phyloP scores from a whole-genome alignment of 2,888 invertebrate genomes.

The Hermodice carunculata region DNA sequence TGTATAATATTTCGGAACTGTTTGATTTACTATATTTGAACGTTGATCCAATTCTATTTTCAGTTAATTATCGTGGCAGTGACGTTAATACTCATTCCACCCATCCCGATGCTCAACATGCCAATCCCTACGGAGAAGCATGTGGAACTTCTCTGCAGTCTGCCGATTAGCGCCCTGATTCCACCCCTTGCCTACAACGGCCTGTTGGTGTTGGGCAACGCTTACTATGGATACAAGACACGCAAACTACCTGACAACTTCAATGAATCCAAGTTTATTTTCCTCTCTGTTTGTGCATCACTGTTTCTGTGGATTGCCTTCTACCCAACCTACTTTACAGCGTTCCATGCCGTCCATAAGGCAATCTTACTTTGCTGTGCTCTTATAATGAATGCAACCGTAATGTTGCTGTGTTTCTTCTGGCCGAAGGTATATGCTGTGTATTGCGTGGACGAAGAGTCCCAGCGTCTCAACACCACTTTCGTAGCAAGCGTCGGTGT shows the following conservation, averaged over 20 bases:
- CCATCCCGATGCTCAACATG: slow-evolving; percentile 1
- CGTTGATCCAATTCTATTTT: too few species aligned
- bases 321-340: slow-evolving; percentile 11
- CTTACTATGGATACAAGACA: slow-evolving; percentile 6
- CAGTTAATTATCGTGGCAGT: not conserved
- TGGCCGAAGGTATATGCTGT: slow-evolving; percentile 15
- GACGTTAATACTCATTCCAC: not conserved
- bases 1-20: too few species aligned
- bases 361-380: not conserved
- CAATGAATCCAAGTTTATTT: slow-evolving; percentile 17
- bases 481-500: too few species aligned
- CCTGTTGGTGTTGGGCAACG: slow-evolving; percentile 3
- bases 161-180: not conserved
- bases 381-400: slow-evolving; percentile 8
- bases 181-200: slow-evolving; percentile 11
- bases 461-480: too few species aligned
- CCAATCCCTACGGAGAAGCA: not conserved
- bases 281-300: slow-evolving; percentile 14
- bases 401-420: slow-evolving; percentile 9
- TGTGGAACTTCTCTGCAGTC: slow-evolving; percentile 7
- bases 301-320: slow-evolving; percentile 20
- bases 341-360: slow-evolving; percentile 12
- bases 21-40: too few species aligned
- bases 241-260: slow-evolving; percentile 19
- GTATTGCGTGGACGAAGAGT: slow-evolving; percentile 6